These are phyloP conservation scores for Clarias gariepinus DNA, from an alignment of 2,113 vertebrate species.

Conservation along the genomic window DNA sequence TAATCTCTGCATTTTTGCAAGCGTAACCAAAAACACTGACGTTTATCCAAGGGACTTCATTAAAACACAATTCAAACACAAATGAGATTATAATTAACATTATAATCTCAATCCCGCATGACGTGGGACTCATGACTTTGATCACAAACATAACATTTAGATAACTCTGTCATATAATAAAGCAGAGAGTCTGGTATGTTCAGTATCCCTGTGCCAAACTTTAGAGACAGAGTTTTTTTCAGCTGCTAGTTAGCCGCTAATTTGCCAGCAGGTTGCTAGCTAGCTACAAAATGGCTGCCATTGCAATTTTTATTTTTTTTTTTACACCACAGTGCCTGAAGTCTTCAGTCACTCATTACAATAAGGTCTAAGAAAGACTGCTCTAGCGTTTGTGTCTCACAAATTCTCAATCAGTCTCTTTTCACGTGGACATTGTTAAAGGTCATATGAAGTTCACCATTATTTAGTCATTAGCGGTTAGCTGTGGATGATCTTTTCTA, in stretches of 20 bases:
- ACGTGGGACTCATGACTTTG: too few species aligned
- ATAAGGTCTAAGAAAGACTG: not conserved
- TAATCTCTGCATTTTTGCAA: not conserved
- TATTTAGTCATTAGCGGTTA: slow-evolving; percentile 3
- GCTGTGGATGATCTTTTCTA: not conserved
- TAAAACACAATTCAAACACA: too few species aligned
- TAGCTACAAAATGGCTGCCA: not conserved
- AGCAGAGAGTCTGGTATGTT: not conserved
- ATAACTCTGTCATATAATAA: not conserved
- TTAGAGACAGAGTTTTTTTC: not conserved
- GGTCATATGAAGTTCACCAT: slow-evolving; percentile 36
- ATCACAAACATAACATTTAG: not conserved
- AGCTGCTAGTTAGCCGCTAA: not conserved
- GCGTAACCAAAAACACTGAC: not conserved
- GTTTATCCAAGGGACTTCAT: not conserved
- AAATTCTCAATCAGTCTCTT: not conserved
- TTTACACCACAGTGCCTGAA: not conserved
- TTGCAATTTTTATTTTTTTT: not conserved
- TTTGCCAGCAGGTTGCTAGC: not conserved
- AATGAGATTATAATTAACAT: too few species aligned
- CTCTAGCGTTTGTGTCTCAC: not conserved
- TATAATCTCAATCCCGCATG: too few species aligned
- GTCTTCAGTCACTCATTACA: not conserved
- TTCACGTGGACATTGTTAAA: not conserved
- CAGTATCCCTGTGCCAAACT: not conserved